Percentiles rank a stretch among this genome's conserved stretches.
These are phyloP conservation scores for Zaprionus obscuricornis DNA, from an alignment of 2,888 invertebrate species.

Conservation along the genomic window DNA sequence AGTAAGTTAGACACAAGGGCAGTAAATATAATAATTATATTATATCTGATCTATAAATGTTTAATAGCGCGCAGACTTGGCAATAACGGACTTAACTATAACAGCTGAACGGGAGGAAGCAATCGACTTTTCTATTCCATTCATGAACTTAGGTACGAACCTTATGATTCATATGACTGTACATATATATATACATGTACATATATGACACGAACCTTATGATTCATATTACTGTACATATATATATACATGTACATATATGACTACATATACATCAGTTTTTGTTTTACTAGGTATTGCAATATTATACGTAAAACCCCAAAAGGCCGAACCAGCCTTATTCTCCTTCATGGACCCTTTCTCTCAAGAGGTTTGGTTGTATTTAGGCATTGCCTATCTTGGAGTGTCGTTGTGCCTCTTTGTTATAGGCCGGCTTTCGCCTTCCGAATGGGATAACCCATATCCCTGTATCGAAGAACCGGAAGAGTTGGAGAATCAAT, in stretches of 20 bases:
- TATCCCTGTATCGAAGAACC: slow-evolving; percentile 93
- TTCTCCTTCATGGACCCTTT: slow-evolving; percentile 97
- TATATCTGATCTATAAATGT: background rate
- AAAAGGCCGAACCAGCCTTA: slow-evolving; percentile 91
- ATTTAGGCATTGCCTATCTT: slow-evolving; percentile 85
- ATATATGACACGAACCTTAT: too few species aligned
- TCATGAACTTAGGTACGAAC: slow-evolving; percentile 93
- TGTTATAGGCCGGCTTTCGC: slow-evolving; percentile 90
- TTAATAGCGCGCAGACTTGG: slow-evolving; percentile 89
- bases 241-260: too few species aligned
- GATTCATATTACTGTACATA: too few species aligned
- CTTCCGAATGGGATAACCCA: slow-evolving; percentile 95
- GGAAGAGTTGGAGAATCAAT: slow-evolving; percentile 92
- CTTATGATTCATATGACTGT: too few species aligned
- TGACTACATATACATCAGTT: background rate
- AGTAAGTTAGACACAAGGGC: slow-evolving; percentile 55
- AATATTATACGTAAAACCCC: slow-evolving; percentile 94
- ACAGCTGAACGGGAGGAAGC: slow-evolving; percentile 94
- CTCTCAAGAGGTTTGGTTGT: slow-evolving; percentile 92
- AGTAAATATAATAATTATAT: background rate
- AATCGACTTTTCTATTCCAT: slow-evolving; percentile 97
- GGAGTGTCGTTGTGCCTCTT: slow-evolving; percentile 87
- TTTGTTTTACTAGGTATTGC: slow-evolving; percentile 87
- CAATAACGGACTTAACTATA: slow-evolving; percentile 94
- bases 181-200: too few species aligned